phyloP scores from a whole-genome alignment of 2,888 invertebrate species.

The Pseudoips prasinana region DNA sequence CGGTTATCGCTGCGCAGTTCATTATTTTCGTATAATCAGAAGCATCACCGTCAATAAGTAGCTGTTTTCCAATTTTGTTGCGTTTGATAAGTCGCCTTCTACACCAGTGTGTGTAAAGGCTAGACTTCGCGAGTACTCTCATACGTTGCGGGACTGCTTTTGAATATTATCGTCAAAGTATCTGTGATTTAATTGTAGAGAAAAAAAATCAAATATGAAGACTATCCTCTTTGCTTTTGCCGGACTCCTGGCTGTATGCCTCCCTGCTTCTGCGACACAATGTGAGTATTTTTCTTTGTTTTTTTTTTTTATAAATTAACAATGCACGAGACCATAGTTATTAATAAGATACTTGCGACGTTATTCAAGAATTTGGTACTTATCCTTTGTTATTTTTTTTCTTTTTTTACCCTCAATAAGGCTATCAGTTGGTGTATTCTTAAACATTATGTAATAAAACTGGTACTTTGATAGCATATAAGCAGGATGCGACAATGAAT shows the following conservation, averaged over 20 bases:
- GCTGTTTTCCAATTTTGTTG: slow-evolving; percentile 56
- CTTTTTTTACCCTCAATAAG: too few species aligned
- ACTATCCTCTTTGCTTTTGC: slow-evolving; percentile 73
- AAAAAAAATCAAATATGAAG: slow-evolving; percentile 75
- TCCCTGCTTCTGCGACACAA: slow-evolving; percentile 80
- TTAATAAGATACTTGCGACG: too few species aligned
- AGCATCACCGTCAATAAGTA: slow-evolving; percentile 48
- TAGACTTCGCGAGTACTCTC: slow-evolving; percentile 64
- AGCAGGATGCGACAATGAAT: too few species aligned
- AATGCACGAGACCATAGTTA: too few species aligned
- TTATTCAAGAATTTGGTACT: too few species aligned
- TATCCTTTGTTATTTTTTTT: too few species aligned
- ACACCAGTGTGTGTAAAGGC: slow-evolving; percentile 96
- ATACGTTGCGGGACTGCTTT: slow-evolving; percentile 35
- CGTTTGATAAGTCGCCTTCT: slow-evolving; percentile 87
- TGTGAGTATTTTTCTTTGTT: slow-evolving; percentile 82
- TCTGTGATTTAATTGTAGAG: slow-evolving; percentile 71
- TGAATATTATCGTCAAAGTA: slow-evolving; percentile 64
- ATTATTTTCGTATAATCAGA: slow-evolving; percentile 64
- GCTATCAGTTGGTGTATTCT: too few species aligned
- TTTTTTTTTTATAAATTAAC: slow-evolving; percentile 22
- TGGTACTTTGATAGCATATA: too few species aligned
- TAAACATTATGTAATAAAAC: too few species aligned
- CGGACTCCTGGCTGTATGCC: slow-evolving; percentile 72
- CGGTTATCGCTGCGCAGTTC: slow-evolving; percentile 73